Conservation (phyloP, 2,113 vertebrate genomes). For the Ciconia boyciana region DNA sequence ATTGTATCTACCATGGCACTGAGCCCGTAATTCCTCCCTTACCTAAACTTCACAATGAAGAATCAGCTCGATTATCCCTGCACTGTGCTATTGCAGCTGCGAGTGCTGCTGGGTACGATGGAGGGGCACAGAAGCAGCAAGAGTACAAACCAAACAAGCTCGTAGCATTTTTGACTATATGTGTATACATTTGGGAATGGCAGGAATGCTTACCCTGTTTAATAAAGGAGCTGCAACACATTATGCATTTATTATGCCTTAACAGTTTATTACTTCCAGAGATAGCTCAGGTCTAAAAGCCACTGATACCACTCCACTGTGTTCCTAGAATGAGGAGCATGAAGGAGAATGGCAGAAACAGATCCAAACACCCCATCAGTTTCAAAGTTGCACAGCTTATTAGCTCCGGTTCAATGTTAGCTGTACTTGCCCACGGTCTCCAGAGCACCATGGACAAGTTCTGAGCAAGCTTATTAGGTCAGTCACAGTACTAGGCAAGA, state of each 20-base stretch:
- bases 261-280: neutral
- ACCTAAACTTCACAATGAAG: neutral
- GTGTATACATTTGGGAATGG: neutral
- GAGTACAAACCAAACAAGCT: neutral
- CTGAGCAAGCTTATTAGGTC: neutral
- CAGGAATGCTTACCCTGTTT: neutral
- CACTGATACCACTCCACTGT: neutral
- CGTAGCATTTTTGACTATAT: accelerated
- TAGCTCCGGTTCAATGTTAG: neutral
- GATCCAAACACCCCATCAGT: neutral
- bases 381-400: neutral
- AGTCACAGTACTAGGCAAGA: neutral
- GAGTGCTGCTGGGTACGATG: neutral
- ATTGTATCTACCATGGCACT: too few species aligned
- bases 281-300: neutral
- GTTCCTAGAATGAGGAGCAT: neutral
- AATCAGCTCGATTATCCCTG: neutral
- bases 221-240: neutral
- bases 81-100: neutral
- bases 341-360: neutral
- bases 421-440: neutral
- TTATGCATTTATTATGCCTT: neutral
- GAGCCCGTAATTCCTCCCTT: neutral
- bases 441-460: neutral
- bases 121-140: neutral